Percentiles rank a stretch among this genome's conserved stretches.
These are phyloP conservation scores for Chelonus formosanus DNA, from an alignment of 2,888 invertebrate species.

Conservation along the genomic window DNA sequence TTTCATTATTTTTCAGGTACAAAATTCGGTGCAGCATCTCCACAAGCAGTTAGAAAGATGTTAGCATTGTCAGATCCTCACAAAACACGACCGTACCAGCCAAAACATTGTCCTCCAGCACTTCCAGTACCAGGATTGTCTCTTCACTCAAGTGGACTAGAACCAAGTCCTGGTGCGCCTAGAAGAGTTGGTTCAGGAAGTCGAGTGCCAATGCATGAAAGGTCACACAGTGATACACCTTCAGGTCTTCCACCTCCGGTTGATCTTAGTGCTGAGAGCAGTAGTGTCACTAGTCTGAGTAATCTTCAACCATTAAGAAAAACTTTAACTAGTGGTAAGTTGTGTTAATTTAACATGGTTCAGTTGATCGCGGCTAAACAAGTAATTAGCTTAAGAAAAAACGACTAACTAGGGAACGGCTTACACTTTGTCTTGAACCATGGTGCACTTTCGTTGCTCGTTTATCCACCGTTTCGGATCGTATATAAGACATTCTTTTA, in stretches of 20 bases:
- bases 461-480: constrained; percentile 32
- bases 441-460: constrained; percentile 51
- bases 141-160: constrained; percentile 64
- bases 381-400: neutral
- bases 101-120: constrained; percentile 72
- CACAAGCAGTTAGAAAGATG: constrained; percentile 96
- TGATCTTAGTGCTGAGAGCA: constrained; percentile 92
- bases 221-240: constrained; percentile 90
- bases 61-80: constrained; percentile 88
- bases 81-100: constrained; percentile 89
- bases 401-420: constrained; percentile 35
- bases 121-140: constrained; percentile 73
- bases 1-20: constrained; percentile 51
- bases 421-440: constrained; percentile 45
- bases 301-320: constrained; percentile 85
- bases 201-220: constrained; percentile 76
- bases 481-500: constrained; percentile 39
- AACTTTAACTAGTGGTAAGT: constrained; percentile 77
- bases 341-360: constrained; percentile 15
- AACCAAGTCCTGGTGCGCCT: constrained; percentile 69
- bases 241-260: constrained; percentile 82
- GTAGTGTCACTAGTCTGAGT: constrained; percentile 92
- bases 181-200: constrained; percentile 69
- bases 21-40: constrained; percentile 84
- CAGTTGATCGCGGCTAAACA: constrained; percentile 23